These are phyloP conservation scores for crab-eating macaque (Macaca fascicularis) DNA, from an alignment of 2,113 vertebrate species.

Conservation along the genomic window DNA sequence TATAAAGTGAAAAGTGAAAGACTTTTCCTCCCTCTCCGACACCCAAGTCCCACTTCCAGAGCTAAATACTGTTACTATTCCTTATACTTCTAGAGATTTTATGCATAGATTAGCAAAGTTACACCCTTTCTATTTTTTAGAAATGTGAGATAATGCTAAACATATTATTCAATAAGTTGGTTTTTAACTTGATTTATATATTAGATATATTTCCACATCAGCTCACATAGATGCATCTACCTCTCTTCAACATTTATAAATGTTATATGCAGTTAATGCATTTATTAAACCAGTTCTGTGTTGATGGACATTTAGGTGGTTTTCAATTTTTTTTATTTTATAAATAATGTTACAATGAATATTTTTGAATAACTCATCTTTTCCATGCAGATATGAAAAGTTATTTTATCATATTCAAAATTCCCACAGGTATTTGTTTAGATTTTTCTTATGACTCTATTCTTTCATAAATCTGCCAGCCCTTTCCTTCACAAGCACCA, in stretches of 20 bases:
- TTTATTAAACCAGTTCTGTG: constrained; percentile 6
- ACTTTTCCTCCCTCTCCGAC: not conserved
- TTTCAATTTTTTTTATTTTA: constrained; percentile 20
- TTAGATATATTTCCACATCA: constrained; percentile 14
- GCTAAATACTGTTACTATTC: not conserved
- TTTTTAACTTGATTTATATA: constrained; percentile 9
- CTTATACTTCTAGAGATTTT: not conserved
- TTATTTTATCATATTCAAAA: not conserved
- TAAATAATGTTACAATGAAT: not conserved
- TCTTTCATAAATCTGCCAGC: not conserved
- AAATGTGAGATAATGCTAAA: not conserved
- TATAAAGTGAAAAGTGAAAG: not conserved
- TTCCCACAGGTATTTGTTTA: not conserved
- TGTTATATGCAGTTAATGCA: not conserved
- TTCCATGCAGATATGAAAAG: not conserved
- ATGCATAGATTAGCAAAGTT: not conserved
- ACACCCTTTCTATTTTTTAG: not conserved
- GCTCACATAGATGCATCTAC: not conserved
- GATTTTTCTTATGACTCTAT: not conserved
- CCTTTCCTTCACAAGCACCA: not conserved
- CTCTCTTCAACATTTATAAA: not conserved
- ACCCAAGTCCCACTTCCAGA: not conserved
- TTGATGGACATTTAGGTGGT: not conserved
- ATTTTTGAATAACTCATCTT: not conserved
- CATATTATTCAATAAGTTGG: not conserved